Percentiles rank a stretch among this genome's conserved stretches.
Conservation (phyloP, 2,113 vertebrate species). For the Ochotona curzoniae region DNA sequence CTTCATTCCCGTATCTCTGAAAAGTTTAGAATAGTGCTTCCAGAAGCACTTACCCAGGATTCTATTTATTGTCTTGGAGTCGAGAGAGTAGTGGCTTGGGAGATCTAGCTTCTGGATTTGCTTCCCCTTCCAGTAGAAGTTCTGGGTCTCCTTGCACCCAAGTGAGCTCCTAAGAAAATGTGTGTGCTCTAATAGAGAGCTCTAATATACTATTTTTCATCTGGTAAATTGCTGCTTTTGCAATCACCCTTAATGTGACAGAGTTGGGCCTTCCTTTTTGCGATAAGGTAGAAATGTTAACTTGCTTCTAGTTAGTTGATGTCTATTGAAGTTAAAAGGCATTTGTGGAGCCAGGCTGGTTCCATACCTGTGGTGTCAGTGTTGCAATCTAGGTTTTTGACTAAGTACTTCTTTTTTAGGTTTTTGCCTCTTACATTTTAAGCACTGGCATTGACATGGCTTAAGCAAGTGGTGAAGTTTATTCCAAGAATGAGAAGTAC, state of each 20-base stretch:
- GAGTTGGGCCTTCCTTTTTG: background rate
- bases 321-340: background rate
- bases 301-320: background rate
- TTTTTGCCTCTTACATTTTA: too few species aligned
- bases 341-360: too few species aligned
- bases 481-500: too few species aligned
- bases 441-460: too few species aligned
- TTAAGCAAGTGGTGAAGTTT: too few species aligned
- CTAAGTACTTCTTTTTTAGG: too few species aligned
- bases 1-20: constrained; percentile 65
- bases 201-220: background rate
- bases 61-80: constrained; percentile 1
- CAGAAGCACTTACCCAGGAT: constrained; percentile 56
- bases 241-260: background rate
- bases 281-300: background rate
- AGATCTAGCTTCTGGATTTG: background rate
- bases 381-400: too few species aligned
- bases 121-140: background rate
- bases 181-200: background rate
- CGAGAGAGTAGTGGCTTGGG: background rate
- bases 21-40: constrained; percentile 59
- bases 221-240: background rate
- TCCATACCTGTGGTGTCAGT: too few species aligned
- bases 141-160: background rate
- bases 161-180: constrained; percentile 12